Evolutionary conservation across 2,888 invertebrate genomes (phyloP).

Genomic region (Hymenopus coronatus): DNA sequence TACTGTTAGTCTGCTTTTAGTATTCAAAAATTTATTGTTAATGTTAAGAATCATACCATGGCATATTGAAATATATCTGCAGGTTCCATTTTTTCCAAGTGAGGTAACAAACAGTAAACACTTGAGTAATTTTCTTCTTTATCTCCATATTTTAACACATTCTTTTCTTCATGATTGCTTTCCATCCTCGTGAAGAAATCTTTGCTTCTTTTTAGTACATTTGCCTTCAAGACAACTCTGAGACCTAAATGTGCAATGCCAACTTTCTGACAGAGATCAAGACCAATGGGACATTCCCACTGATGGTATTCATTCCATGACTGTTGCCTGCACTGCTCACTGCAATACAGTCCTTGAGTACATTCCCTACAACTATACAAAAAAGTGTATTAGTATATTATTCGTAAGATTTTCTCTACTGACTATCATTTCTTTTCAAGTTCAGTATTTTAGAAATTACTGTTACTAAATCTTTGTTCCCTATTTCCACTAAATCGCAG

Average conservation of each 20-base stretch:
- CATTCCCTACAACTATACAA: slow-evolving; percentile 62
- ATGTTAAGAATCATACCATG: slow-evolving; percentile 52
- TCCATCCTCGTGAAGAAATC: neutral
- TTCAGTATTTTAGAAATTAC: neutral
- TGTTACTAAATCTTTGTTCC: too few relatives aligned
- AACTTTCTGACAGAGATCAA: slow-evolving; percentile 63
- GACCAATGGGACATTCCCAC: slow-evolving; percentile 66
- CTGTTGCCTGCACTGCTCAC: slow-evolving; percentile 56
- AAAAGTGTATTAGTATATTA: neutral
- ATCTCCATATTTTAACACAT: neutral
- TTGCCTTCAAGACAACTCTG: slow-evolving; percentile 59
- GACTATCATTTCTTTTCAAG: too few relatives aligned
- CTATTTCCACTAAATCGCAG: too few relatives aligned
- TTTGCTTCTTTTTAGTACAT: slow-evolving; percentile 28
- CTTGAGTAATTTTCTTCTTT: slow-evolving; percentile 54
- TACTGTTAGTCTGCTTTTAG: too few relatives aligned
- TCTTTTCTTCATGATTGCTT: neutral
- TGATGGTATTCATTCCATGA: slow-evolving; percentile 61
- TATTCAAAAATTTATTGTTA: neutral
- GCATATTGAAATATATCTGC: slow-evolving; percentile 68
- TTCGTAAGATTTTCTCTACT: slow-evolving; percentile 12
- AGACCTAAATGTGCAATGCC: slow-evolving; percentile 80
- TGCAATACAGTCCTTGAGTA: slow-evolving; percentile 66
- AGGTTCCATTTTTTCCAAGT: slow-evolving; percentile 65
- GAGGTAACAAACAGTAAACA: slow-evolving; percentile 69